Conservation (phyloP, 2,797 vertebrate genomes). For the Chaunax sp. region DNA sequence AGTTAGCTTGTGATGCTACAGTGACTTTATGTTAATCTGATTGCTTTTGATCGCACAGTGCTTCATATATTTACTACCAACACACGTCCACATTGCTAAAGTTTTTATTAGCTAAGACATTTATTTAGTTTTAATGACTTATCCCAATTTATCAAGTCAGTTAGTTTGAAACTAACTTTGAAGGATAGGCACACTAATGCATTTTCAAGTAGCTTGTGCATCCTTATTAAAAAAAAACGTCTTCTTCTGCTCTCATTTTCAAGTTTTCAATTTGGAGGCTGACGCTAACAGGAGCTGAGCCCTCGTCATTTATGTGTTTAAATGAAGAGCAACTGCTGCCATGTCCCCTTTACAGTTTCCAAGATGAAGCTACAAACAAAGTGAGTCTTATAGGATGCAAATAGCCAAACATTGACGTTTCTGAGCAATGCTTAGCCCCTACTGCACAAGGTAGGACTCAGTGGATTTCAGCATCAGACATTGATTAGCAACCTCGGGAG, state of each 20-base stretch:
- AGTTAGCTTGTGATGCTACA: no score
- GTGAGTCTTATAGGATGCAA: conserved; percentile 11
- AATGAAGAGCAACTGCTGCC: conserved; percentile 3
- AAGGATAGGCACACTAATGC: background rate
- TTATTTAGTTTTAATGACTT: background rate
- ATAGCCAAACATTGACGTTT: conserved; percentile 45
- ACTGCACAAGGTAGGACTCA: conserved; percentile 23
- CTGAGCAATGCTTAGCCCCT: conserved; percentile 20
- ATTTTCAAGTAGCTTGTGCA: background rate
- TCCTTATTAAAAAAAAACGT: background rate
- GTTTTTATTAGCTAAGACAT: background rate
- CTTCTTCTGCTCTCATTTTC: background rate
- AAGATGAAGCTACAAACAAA: conserved; percentile 13
- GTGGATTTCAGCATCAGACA: conserved; percentile 50
- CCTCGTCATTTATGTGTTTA: conserved; percentile 1
- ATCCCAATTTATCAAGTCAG: background rate
- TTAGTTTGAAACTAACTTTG: background rate
- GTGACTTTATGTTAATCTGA: background rate
- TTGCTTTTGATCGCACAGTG: background rate
- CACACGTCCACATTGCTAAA: background rate
- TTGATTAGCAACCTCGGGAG: conserved; percentile 65
- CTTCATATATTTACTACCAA: background rate
- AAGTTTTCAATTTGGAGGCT: background rate
- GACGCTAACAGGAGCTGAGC: background rate
- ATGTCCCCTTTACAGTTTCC: background rate